Evolutionary conservation across 2,888 invertebrate species (phyloP).

Genomic region (Lycophotia porphyrea): DNA sequence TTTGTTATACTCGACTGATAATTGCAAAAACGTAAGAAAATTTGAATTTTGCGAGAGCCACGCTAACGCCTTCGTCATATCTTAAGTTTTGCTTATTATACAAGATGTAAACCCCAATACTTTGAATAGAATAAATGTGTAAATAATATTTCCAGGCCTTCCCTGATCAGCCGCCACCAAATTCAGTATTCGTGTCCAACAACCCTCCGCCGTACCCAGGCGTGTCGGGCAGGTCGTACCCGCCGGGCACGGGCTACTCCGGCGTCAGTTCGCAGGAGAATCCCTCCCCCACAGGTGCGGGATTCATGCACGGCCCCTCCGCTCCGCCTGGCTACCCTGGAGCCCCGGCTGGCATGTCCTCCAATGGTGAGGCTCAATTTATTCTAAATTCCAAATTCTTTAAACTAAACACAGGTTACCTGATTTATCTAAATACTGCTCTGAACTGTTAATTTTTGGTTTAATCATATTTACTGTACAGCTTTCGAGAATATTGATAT

Average conservation of each 20-base stretch:
- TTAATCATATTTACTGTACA: conserved; percentile 32
- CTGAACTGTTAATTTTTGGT: background rate
- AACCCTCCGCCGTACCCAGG: conserved; percentile 99
- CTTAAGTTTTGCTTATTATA: background rate
- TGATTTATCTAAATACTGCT: background rate
- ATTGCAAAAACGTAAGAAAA: background rate
- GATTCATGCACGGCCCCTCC: conserved; percentile 64
- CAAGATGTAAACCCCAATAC: background rate
- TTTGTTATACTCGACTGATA: no score
- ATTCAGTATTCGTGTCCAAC: conserved; percentile 96
- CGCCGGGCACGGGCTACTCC: conserved; percentile 77
- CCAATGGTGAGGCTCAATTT: conserved; percentile 78
- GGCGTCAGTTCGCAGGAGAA: conserved; percentile 69
- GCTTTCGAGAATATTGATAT: conserved; percentile 40
- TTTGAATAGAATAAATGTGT: conserved; percentile 1
- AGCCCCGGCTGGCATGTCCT: conserved; percentile 75
- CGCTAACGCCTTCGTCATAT: background rate
- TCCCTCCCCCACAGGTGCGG: conserved; percentile 72
- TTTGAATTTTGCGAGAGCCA: background rate
- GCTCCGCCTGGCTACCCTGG: conserved; percentile 77
- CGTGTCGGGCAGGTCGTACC: conserved; percentile 87
- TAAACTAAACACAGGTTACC: background rate
- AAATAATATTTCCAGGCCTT: conserved; percentile 86
- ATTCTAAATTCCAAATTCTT: conserved; percentile 53
- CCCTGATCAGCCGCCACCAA: conserved; percentile 93